Base-by-base conservation (phyloP, 2,888 invertebrate genomes). In the Melipona beecheii region DNA sequence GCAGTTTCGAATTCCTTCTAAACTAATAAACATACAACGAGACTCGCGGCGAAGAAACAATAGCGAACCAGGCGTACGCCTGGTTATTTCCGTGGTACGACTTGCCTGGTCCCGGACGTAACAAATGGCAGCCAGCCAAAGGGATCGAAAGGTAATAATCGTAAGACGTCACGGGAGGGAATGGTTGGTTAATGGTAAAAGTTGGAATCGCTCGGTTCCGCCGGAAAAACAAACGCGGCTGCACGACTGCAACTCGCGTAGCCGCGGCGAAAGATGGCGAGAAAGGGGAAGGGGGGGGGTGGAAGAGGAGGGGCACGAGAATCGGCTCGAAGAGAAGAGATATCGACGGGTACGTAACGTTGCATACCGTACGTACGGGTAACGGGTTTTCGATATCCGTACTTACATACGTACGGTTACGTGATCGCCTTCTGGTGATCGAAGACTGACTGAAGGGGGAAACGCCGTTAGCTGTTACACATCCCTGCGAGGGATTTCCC, bases 351-450 rank as follows among this genome's bases (percentile, higher is more conserved):
- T 9, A 50, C 24, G 77, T 71, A 75, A 76, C 72, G 72, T 80
- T 73, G 87, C 76, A 68, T 74, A 71, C 69, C n/a, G 75, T 74
- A 69, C 68, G 56, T 58, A 58, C 43, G n/a, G 81, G 58, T 87
- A 88, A 87, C 85, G 85, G 83, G 64, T 82, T 87, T 85, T 88
- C 85, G 83, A 88, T 89, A 88, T 89, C 89, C 88, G 31, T 72
- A 54, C 85, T 62, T 79, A 77, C 82, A 81, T 83, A 74, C 82
- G 85, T 83, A 74, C 83, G 65, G 78, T 70, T 85, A 89, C 87
- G 86, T 85, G 90, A 90, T 88, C 84, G 81, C 56, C 43, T 43
- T 9, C 43, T 43, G 69, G 66, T 84, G 89, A 83, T 90, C 85
- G 87, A 86, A 79, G 81, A 72, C 79, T 85, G 83, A 85, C 85